Percentiles rank a stretch among this genome's conserved stretches.
phyloP scores from a whole-genome alignment of 2,113 vertebrate genomes.

The Falcunculus frontatus region DNA sequence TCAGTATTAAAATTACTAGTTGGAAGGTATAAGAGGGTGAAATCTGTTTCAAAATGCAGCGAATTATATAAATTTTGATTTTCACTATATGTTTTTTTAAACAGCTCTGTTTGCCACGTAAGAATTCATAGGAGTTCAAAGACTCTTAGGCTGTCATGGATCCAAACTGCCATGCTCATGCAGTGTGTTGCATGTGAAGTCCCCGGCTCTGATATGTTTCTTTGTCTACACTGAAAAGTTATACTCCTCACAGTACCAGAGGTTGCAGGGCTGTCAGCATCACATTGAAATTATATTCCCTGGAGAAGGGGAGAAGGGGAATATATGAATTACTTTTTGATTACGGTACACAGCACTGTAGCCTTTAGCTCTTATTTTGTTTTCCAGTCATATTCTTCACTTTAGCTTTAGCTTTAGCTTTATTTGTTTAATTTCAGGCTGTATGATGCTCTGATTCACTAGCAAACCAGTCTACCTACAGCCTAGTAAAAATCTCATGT shows the following conservation, averaged over 20 bases:
- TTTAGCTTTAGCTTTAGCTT: neutral
- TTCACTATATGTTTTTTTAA: neutral
- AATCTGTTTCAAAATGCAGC: neutral
- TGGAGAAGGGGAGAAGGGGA: neutral
- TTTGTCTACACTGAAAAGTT: neutral
- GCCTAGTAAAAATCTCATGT: neutral
- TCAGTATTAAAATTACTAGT: neutral
- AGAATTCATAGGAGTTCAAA: neutral
- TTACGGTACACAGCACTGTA: neutral
- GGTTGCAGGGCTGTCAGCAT: neutral
- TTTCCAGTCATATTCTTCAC: neutral
- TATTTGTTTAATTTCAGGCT: conserved; percentile 34
- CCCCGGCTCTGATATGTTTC: neutral
- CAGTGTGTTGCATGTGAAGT: neutral
- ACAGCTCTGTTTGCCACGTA: neutral
- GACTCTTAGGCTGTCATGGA: neutral
- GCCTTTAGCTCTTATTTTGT: neutral
- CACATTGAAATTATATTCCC: neutral
- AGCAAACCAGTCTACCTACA: neutral
- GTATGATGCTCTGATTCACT: neutral
- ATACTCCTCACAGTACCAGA: neutral
- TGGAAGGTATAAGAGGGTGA: neutral
- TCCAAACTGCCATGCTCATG: neutral
- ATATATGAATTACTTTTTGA: neutral
- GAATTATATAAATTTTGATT: neutral